Base-by-base conservation (phyloP, 1,140 invertebrate genomes). In the Sinonovacula constricta region DNA sequence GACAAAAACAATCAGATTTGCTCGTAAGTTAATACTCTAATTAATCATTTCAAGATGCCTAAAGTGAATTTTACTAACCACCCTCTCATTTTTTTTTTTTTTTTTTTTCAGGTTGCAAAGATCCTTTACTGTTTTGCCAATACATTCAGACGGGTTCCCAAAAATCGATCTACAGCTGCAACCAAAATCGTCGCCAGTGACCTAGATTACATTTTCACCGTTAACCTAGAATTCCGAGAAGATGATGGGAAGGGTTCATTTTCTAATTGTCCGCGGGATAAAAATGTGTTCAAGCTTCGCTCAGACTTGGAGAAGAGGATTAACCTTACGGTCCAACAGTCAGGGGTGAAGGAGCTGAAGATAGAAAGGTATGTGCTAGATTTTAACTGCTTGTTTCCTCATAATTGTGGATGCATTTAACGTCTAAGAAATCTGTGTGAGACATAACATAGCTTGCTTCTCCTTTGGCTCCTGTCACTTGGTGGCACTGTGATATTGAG, bases 291-390 rank as follows among this genome's bases (percentile, higher is more conserved):
- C 89, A 99, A 99, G 91, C 92, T 99, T 57, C 93, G 97, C 59
- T 94, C 94, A 45, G 97, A 97, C 86, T 93, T 97, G 7, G 95
- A 97, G 85, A 99, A 99, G 88, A 95, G 97, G 90, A 94, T 99
- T n/a, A 95, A 94, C 67, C 94, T 99, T 54, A 96, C 94, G 39
- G 95, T 99, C 45, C 94, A 95, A 81, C 98, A 99, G 91, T 95
- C 96, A 36, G 91, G 87, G 10, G 89, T 90, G 22, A 84, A 86
- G 36, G 88, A 90, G 65, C 79, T 93, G 26, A 85, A 82, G 66
- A 90, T 93, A 66, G 90, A 92, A 82, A 87, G 89, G 91, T 91
- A 80, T 70, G 51, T n/a, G n/a, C n/a, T n/a, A n/a, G n/a, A n/a
- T n/a, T n/a, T n/a, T n/a, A n/a, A n/a, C n/a, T n/a, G n/a, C n/a